Base-by-base conservation (phyloP, 2,113 vertebrate species). In the Aldabrachelys gigantea region DNA sequence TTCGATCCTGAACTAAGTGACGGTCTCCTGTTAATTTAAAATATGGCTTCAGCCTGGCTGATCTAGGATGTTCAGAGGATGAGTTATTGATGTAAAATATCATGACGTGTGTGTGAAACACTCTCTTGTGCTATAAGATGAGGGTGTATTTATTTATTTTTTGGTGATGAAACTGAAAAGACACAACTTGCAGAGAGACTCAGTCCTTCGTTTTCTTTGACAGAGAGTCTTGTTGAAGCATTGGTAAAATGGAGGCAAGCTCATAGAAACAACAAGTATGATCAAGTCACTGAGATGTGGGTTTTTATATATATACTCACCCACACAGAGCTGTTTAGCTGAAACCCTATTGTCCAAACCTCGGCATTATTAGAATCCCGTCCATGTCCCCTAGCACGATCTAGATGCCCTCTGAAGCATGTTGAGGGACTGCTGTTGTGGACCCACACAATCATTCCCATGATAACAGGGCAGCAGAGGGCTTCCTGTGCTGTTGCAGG, bases 81-180 rank as follows among this genome's bases (percentile, higher is more conserved):
- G 56, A 11, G 22, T 89, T 94, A 82, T 27, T 62, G 84, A n/a
- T 0, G 0, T 44, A 83, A 9, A 2, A 24, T 49, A 85, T 94
- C 35, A 47, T 72, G 76, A 89, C 56, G 85, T n/a, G 35, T 52
- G 31, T n/a, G 56, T 72, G 88, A 82, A 53, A 19, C 5, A 10
- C 22, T 82, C 4, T 54, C 4, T 89, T 89, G 75, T 92, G 79
- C 27, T 79, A 44, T 65, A 59, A 62, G 57, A 52, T 80, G 49
- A 62, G 57, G 47, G 88, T 31, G 84, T 91, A 83, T 82, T 53
- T 87, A 50, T 50, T 50, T 50, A 49, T 49, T 49, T 50, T 50
- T 50, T 50, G 50, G 78, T 88, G 89, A 92, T 92, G 86, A 57
- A 91, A 92, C 49, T 72, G 92, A 91, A 80, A 93, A 94, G 82